Conservation (phyloP, 2,888 invertebrate genomes). For the Watsonalla binaria region DNA sequence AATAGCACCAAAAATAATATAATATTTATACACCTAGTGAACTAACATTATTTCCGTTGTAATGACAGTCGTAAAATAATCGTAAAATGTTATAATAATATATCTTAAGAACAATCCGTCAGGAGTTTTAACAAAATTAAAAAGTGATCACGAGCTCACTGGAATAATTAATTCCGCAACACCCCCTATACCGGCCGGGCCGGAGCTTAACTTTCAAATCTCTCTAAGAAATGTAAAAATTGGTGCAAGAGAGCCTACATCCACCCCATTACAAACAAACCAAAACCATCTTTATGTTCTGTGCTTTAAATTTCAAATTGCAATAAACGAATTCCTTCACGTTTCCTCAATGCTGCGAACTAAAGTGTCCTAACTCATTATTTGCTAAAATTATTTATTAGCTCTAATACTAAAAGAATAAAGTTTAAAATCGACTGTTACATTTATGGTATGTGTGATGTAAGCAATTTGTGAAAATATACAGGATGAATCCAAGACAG, state of each 20-base stretch:
- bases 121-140: conserved; percentile 20
- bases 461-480: conserved; percentile 11
- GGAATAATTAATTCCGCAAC: conserved; percentile 32
- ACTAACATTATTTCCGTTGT: no score
- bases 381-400: background rate
- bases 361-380: conserved; percentile 6
- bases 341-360: conserved; percentile 6
- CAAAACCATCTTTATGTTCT: conserved; percentile 26
- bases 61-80: background rate
- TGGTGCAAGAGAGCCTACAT: conserved; percentile 45
- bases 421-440: conserved; percentile 6
- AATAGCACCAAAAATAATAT: background rate
- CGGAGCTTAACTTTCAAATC: conserved; percentile 60
- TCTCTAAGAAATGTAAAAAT: conserved; percentile 68
- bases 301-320: conserved; percentile 22
- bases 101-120: background rate
- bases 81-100: background rate
- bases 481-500: conserved; percentile 59
- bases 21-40: background rate
- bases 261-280: conserved; percentile 8
- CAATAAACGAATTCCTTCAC: background rate
- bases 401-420: rapidly evolving
- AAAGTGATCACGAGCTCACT: conserved; percentile 29
- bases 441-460: conserved; percentile 2
- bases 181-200: conserved; percentile 35